phyloP scores from a whole-genome alignment of 2,797 vertebrate species.

The Lepidocolaptes lacrymiger region DNA sequence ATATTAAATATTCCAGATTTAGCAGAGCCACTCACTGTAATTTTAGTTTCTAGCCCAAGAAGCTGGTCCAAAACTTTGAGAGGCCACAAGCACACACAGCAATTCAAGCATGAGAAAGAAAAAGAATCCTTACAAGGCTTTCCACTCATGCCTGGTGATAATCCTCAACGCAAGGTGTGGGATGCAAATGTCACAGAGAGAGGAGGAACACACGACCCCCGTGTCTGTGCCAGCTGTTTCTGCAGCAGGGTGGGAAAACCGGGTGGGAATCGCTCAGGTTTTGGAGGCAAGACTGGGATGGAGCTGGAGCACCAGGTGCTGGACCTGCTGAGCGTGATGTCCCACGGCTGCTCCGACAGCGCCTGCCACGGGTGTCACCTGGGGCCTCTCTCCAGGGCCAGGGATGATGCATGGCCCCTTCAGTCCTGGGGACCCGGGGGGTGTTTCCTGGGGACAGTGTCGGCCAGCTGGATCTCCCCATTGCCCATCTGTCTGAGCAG shows the following conservation, averaged over 20 bases:
- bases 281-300: neutral
- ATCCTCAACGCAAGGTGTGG: neutral
- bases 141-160: neutral
- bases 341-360: neutral
- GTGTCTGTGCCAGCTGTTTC: neutral
- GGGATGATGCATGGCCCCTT: neutral
- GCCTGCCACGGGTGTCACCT: fast-evolving
- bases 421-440: neutral
- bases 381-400: neutral
- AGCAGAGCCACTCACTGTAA: neutral
- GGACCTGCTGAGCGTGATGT: neutral
- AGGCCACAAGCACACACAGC: neutral
- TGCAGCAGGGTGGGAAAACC: fast-evolving
- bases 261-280: fast-evolving
- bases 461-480: neutral
- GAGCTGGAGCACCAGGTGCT: neutral
- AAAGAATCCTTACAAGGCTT: neutral
- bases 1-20: neutral
- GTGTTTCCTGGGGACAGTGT: neutral
- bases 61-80: neutral
- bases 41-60: neutral
- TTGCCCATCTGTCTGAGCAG: neutral
- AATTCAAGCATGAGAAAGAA: neutral
- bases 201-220: fast-evolving
- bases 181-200: neutral